A percentile compares a stretch with the other conserved stretches of the same genome.
phyloP scores from a whole-genome alignment of 2,888 invertebrate genomes.

The Actias luna region DNA sequence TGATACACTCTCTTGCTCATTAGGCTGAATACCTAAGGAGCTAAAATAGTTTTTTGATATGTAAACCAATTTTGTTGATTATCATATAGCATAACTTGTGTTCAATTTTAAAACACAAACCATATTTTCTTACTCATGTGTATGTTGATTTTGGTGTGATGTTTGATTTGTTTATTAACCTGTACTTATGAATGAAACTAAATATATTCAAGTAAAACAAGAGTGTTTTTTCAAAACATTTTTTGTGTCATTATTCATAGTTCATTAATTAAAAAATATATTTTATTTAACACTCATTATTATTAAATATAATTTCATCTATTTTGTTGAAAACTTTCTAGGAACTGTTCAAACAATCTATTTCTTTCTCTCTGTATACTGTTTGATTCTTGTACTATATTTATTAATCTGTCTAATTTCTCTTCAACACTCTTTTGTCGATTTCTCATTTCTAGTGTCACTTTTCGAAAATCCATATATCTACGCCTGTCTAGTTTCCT shows the following conservation, averaged over 20 bases:
- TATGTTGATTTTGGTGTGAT: too few relatives aligned
- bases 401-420: conserved; percentile 70
- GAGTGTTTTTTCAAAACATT: background rate
- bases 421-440: conserved; percentile 69
- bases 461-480: conserved; percentile 64
- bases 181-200: too few relatives aligned
- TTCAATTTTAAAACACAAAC: too few relatives aligned
- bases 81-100: too few relatives aligned
- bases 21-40: too few relatives aligned
- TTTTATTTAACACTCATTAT: background rate
- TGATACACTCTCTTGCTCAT: too few relatives aligned
- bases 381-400: conserved; percentile 74
- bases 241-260: background rate
- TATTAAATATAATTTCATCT: conserved; percentile 12
- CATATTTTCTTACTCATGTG: too few relatives aligned
- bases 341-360: conserved; percentile 65
- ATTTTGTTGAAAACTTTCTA: conserved; percentile 56
- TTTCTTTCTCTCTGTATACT: conserved; percentile 71
- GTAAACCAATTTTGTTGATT: too few relatives aligned
- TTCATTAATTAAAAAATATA: too few relatives aligned
- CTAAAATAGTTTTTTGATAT: too few relatives aligned
- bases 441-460: conserved; percentile 67
- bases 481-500: conserved; percentile 54
- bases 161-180: too few relatives aligned
- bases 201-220: background rate